phyloP scores from a whole-genome alignment of 1,140 invertebrate species.

The Marisa cornuarietis region DNA sequence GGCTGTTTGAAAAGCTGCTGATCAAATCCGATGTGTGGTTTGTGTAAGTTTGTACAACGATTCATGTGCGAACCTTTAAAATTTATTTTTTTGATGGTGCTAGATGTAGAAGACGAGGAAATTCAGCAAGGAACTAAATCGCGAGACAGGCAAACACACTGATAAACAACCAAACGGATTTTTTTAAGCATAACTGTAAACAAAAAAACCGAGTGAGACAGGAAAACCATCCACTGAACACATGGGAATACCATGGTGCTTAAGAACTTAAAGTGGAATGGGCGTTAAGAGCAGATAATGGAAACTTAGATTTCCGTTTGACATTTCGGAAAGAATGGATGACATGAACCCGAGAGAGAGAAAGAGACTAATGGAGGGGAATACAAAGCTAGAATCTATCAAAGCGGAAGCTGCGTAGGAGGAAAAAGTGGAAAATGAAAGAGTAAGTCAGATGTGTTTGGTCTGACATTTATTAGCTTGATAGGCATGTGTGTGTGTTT shows the following conservation, averaged over 20 bases:
- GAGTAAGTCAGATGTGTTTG: too few species aligned
- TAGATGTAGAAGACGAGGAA: too few species aligned
- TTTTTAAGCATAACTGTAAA: neutral
- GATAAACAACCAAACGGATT: neutral
- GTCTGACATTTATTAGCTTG: too few species aligned
- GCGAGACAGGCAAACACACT: conserved; percentile 9
- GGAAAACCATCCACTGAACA: neutral
- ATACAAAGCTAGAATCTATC: neutral
- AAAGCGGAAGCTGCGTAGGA: neutral
- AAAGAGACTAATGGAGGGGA: neutral
- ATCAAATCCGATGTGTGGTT: too few species aligned
- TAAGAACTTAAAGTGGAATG: neutral
- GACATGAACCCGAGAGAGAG: too few species aligned
- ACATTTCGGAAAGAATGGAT: neutral
- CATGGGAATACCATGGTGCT: neutral
- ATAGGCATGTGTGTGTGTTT: too few species aligned
- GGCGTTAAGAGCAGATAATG: neutral
- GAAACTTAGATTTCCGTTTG: neutral
- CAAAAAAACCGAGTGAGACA: neutral
- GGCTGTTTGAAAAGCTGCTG: too few species aligned
- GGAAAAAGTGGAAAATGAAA: too few species aligned
- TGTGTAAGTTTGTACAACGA: too few species aligned
- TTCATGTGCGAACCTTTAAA: too few species aligned
- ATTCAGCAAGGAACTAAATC: too few species aligned
- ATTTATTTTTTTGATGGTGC: too few species aligned